These are phyloP conservation scores for Netelia melanura DNA, from an alignment of 2,888 invertebrate genomes.

Conservation along the genomic window DNA sequence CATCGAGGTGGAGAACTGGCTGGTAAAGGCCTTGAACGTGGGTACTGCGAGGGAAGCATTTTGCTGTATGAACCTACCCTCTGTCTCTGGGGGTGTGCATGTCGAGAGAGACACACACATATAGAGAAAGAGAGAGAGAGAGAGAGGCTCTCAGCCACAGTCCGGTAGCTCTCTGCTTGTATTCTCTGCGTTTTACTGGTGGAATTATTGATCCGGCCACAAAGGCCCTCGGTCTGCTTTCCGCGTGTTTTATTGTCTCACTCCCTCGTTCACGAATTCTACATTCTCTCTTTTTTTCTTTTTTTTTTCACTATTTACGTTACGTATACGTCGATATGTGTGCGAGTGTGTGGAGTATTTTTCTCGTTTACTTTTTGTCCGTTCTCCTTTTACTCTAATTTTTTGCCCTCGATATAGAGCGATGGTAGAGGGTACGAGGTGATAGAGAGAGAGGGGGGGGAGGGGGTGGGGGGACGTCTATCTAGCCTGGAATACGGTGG, in stretches of 20 bases:
- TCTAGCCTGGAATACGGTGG: neutral
- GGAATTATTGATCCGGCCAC: constrained; percentile 68
- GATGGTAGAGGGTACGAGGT: neutral
- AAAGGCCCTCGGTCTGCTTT: constrained; percentile 62
- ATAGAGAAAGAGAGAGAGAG: neutral
- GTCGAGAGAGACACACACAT: neutral
- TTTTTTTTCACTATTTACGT: neutral
- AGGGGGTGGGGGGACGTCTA: neutral
- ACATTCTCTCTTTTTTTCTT: neutral
- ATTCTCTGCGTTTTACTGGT: constrained; percentile 63
- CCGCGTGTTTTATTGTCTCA: constrained; percentile 62
- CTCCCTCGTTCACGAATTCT: constrained; percentile 46
- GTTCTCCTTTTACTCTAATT: constrained; percentile 32
- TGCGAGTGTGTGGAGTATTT: constrained; percentile 2
- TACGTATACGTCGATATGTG: neutral
- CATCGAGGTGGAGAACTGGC: constrained; percentile 27
- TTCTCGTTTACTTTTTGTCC: constrained; percentile 35
- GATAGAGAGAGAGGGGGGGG: neutral
- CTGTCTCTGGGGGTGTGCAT: no score
- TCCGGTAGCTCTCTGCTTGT: constrained; percentile 44
- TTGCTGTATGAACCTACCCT: neutral
- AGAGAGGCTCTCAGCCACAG: constrained; percentile 46
- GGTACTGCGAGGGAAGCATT: constrained; percentile 3
- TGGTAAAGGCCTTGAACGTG: neutral
- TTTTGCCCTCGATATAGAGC: constrained; percentile 39